Evolutionary conservation across 2,113 vertebrate species (phyloP), one percentile per base, ranked within the genome.

Genomic region (Aphyosemion australe): DNA sequence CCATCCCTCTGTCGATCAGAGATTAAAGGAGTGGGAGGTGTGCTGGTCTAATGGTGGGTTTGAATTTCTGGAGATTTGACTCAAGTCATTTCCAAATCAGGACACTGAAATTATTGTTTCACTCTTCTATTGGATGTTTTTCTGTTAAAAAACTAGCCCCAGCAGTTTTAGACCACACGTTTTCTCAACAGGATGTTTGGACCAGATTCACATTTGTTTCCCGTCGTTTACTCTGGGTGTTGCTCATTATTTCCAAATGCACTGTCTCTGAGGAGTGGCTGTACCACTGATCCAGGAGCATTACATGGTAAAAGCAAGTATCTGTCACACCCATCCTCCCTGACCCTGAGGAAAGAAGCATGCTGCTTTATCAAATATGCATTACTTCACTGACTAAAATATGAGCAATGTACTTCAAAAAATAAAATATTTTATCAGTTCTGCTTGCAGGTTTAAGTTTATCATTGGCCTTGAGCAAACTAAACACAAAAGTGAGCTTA

Each of bases 231-330:
- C 48, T 21, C 31, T 70, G 59, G 70, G 58, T 76, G 72, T 72
- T 68, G 16, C 34, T 78, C 32, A 18, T 37, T 73, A 12, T 74
- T 83, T 46, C 82, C 20, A 65, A 79, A 84, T 49, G 32, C 51
- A 10, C 6, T 19, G 59, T 78, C 5, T 62, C 3, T 46, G 14
- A 78, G 82, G 70, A 62, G 79, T 71, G 80, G 66, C 61, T 42
- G 41, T 55, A 67, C n/a, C 6, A 15, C 70, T 52, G 41, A 84
- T 79, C 67, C 54, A 13, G n/a, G 39, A 6, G 19, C 19, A 53
- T 15, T 67, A 34, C 26, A 31, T 56, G 78, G 56, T 76, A 62
- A 79, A 76, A 80, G 43, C 2, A 16, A 50, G 21, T 66, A 59
- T 57, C 5, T 19, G 61, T 50, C 45, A 49, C 42, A 42, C 37